A percentile compares a stretch with the other conserved stretches of the same genome.
Evolutionary conservation across 2,888 invertebrate genomes (phyloP).

Genomic region (Limnephilus rhombicus): DNA sequence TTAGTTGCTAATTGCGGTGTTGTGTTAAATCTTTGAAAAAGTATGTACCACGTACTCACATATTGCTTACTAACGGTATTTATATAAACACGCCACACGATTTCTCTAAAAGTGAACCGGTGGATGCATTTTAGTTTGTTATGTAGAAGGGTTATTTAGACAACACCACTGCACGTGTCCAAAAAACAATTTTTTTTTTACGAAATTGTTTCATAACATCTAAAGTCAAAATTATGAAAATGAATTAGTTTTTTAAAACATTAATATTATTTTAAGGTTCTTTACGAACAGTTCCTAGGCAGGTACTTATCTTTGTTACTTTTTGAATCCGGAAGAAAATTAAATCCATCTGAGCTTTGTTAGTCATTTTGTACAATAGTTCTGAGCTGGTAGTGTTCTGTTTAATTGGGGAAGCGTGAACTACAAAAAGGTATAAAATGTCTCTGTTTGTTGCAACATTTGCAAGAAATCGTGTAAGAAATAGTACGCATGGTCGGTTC

Average conservation of each 20-base stretch:
- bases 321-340: not conserved
- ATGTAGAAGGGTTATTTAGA: not conserved
- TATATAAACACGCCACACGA: not conserved
- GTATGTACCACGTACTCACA: not conserved
- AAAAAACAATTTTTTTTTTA: not conserved
- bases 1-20: not conserved
- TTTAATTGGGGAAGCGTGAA: constrained; percentile 24
- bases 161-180: not conserved
- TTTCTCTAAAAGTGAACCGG: not conserved
- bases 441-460: not conserved
- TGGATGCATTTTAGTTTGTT: not conserved
- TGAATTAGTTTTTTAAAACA: not conserved
- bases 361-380: not conserved
- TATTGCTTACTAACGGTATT: not conserved
- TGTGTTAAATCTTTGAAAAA: not conserved
- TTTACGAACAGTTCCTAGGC: not conserved
- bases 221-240: not conserved
- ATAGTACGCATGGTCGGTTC: constrained; percentile 38
- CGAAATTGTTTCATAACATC: not conserved
- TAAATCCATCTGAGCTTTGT: not conserved
- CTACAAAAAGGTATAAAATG: constrained; percentile 7
- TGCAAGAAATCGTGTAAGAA: constrained; percentile 16
- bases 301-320: not conserved
- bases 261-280: not conserved
- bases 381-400: not conserved